A percentile compares a stretch with the other conserved stretches of the same genome.
These are phyloP conservation scores for Mercenaria mercenaria DNA, from an alignment of 1,140 invertebrate species.

Conservation along the genomic window DNA sequence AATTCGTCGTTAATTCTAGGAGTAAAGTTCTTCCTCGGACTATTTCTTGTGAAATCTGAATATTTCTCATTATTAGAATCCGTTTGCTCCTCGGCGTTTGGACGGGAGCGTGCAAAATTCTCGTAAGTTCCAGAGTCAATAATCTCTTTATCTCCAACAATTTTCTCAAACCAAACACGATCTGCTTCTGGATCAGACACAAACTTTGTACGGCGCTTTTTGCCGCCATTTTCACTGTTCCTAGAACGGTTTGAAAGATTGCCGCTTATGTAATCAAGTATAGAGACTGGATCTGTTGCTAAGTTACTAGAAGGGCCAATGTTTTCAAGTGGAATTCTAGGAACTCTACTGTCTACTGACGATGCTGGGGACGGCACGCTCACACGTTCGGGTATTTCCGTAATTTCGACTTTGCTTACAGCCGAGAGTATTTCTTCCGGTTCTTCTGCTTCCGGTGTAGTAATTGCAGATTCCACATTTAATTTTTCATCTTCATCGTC, in stretches of 20 bases:
- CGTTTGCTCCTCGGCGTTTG: constrained; percentile 30
- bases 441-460: not conserved
- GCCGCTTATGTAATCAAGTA: constrained; percentile 53
- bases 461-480: not conserved
- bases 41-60: constrained; percentile 14
- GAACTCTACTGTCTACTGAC: not conserved
- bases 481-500: not conserved
- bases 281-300: constrained; percentile 32
- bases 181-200: constrained; percentile 50
- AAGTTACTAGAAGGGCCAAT: constrained; percentile 61
- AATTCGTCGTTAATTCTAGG: constrained; percentile 51
- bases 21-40: constrained; percentile 50
- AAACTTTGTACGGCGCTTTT: not conserved
- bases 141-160: constrained; percentile 60
- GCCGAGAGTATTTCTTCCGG: not conserved
- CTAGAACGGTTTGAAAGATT: not conserved
- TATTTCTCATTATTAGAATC: constrained; percentile 38
- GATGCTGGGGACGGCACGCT: not conserved
- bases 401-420: constrained; percentile 45
- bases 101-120: constrained; percentile 54
- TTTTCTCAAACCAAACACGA: constrained; percentile 62
- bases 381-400: not conserved
- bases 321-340: constrained; percentile 19
- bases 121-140: constrained; percentile 49
- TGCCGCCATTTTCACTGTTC: not conserved